Base-by-base conservation (phyloP, 2,888 invertebrate species). In the Protonemura montana region DNA sequence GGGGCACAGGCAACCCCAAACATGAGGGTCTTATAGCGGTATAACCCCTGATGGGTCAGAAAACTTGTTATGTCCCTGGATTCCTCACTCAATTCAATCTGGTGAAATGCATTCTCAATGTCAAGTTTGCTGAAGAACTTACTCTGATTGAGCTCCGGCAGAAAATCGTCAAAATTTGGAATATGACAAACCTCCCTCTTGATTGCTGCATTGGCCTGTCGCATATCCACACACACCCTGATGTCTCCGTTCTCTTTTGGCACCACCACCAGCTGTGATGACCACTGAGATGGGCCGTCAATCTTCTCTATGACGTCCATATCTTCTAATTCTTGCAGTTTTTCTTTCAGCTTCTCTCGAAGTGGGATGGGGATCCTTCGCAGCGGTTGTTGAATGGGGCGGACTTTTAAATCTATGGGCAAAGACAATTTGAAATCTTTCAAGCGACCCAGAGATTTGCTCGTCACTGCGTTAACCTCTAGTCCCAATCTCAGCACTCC, bases 1-100 rank as follows among this genome's bases (percentile, higher is more conserved):
- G 91, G 90, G 3, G 92, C 92, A 85, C 91, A 91, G 0, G 89
- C 89, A 13, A 92, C 90, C 0, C 91, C 91, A 87, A 91, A 91
- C 90, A 90, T 90, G 7, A 91, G 42, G 21, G 91, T 81, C 88
- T 91, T 91, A 87, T 90, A 92, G 35, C 90, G 87, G 86, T 87
- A 91, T 16, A 91, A 84, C 0, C 91, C 91, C 76, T 88, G 88
- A 28, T 88, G 88, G 3, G 91, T 90, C 5, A 90, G 89, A 87
- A 91, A 91, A 3, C 90, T 91, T 77, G 91, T 91, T 13, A 91
- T 89, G n/a, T 88, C 87, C 86, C 90, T 87, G 0, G 90, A 90
- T 16, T 89, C 88, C 42, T 88, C 88, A 26, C 89, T 86, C 25
- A 91, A 87, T 86, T 90, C 89, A 0, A 91, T 86, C 87, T 91